phyloP scores from a whole-genome alignment of 1,140 invertebrate species.

The Bacillus rossius region DNA sequence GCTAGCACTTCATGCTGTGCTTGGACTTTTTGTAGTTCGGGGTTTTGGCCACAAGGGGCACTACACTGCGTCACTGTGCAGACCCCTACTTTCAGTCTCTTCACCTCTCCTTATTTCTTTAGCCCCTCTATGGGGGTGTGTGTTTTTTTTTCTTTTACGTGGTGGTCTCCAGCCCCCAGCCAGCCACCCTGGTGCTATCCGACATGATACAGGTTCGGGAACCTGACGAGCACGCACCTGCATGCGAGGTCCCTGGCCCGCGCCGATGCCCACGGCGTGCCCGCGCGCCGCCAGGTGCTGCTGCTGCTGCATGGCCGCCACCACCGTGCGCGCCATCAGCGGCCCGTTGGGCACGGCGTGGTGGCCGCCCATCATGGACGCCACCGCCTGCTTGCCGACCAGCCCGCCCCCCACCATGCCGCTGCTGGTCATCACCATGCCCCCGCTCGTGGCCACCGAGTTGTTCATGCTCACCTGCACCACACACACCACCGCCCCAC shows the following conservation, averaged over 20 bases:
- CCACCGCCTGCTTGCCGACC: slow-evolving; percentile 53
- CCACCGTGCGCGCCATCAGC: slow-evolving; percentile 48
- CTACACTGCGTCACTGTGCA: no score
- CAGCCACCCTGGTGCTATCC: no score
- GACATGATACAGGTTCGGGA: no score
- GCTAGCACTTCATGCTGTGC: no score
- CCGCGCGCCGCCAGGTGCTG: slow-evolving; percentile 24
- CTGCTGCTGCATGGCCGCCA: slow-evolving; percentile 46
- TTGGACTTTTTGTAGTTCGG: no score
- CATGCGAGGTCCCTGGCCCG: slow-evolving; percentile 24
- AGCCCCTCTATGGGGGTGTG: no score
- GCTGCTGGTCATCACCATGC: slow-evolving; percentile 62
- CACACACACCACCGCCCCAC: no score
- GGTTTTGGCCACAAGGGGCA: no score
- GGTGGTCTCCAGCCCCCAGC: no score
- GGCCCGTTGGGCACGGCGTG: slow-evolving; percentile 59
- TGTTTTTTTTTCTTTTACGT: no score
- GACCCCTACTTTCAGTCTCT: no score
- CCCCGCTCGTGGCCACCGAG: slow-evolving; percentile 51
- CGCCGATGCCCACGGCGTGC: slow-evolving; percentile 23
- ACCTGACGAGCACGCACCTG: slow-evolving; percentile 15
- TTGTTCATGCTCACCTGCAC: slow-evolving; percentile 50
- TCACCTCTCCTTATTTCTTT: no score
- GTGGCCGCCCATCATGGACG: slow-evolving; percentile 40
- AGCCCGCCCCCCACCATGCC: slow-evolving; percentile 55